Evolutionary conservation across 2,888 invertebrate genomes (phyloP), one percentile per base, ranked within the genome.

Genomic region (Thalpophila matura): DNA sequence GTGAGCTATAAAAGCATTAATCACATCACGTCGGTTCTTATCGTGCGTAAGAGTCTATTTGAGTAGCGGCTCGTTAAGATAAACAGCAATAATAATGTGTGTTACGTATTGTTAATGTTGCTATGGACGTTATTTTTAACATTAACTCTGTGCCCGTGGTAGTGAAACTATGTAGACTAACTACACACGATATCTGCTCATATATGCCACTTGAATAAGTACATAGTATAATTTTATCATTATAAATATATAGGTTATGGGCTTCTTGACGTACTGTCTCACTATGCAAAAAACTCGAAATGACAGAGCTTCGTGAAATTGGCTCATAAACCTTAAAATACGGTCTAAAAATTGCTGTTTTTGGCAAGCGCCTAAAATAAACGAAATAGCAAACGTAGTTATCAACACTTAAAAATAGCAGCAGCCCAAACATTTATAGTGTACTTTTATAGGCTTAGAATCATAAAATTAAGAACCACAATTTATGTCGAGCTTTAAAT

Each of bases 21-120:
- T 51, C 14, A 33, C 24, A 9, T 27, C 4, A 22, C 29, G 37
- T 20, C 9, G 29, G 7, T 6, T 33, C 16, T 50, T 74, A 54
- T 67, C 69, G 38, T 27, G 33, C 33, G 18, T 16, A 18, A n/a
- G 12, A 43, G 57, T 43, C 47, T 54, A 54, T 71, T 65, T 56
- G 9, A 16, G 46, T 67, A 26, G 45, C 7, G 9, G 20, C 33
- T 16, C 6, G n/a, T 37, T 62, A 16, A 31, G 50, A 51, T 57
- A 43, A 47, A 20, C 37, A 31, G 12, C 24, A 27, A 16, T 9
- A 26, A n/a, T 7, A 24, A 22, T n/a, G 9, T 29, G 7, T n/a
- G 6, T 31, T n/a, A n/a, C n/a, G n/a, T 31, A 6, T 26, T 16
- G 12, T n/a, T n/a, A n/a, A n/a, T 18, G 45, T 35, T 46, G 22